Base-by-base conservation (phyloP, 2,888 invertebrate genomes). In the Hypolimnas misippus region DNA sequence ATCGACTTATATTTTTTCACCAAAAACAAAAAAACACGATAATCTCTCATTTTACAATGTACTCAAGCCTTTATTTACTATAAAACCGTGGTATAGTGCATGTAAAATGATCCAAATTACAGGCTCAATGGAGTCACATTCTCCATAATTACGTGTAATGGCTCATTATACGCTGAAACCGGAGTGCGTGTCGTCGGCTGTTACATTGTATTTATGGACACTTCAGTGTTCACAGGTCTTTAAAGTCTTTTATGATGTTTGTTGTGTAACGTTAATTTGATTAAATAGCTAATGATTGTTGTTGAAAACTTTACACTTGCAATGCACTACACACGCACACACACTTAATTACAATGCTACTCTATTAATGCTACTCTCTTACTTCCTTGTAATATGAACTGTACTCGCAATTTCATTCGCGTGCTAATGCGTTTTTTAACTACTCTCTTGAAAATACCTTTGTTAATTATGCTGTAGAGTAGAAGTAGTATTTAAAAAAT, bases 121-220 rank as follows among this genome's bases (percentile, higher is more conserved):
- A 75, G 71, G 62, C 75, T 76, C 74, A 69, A 71, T 68, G 72
- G 77, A 74, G 77, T 75, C 78, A 76, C 82, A 78, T 78, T 77
- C 81, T 78, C 79, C 76, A 76, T 81, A 78, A 78, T 83, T 83
- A 79, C 73, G 70, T 72, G 71, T 76, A 88, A 87, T 84, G 87
- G 84, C 78, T 84, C 86, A 83, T 89, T 87, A 83, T 79, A 75
- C 74, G 71, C 59, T 70, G 76, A 73, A 85, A 81, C 77, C 70
- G 70, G 83, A 84, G 84, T 79, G 81, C 76, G 73, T 71, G 58
- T 55, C 63, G 58, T 46, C 60, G 52, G 55, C 53, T 56, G 60
- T 61, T 66, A 63, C 50, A 46, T 52, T 51, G 44, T 61, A 63
- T 66, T 62, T 61, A 66, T 66, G 38, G 60, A 55, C 59, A 63